Evolutionary conservation across 2,113 vertebrate genomes (phyloP).

Genomic region (Porphyrio hochstetteri): DNA sequence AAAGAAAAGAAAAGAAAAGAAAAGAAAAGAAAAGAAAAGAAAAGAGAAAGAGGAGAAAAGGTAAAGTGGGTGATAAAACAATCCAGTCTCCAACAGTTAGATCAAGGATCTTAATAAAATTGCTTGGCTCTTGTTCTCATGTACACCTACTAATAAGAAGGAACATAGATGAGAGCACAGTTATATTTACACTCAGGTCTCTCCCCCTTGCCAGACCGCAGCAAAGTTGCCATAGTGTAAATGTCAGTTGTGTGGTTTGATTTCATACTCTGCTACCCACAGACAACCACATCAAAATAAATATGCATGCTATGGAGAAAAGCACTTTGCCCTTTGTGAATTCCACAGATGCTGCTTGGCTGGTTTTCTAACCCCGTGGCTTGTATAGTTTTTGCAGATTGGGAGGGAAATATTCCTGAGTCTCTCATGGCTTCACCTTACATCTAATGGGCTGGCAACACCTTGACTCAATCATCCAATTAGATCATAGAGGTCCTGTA

Average conservation of each 20-base stretch:
- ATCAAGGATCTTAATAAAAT: background rate
- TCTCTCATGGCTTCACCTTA: background rate
- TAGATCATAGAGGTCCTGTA: background rate
- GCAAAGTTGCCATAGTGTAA: background rate
- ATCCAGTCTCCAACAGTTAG: background rate
- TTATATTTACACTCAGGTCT: background rate
- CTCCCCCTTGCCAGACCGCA: background rate
- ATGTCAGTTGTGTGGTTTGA: background rate
- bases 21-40: too few species aligned
- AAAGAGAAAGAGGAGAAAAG: background rate
- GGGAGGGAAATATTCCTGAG: background rate
- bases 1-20: too few species aligned
- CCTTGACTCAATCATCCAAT: background rate
- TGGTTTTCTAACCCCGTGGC: background rate
- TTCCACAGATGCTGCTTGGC: constrained; percentile 5
- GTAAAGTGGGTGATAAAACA: background rate
- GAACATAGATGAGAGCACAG: accelerated
- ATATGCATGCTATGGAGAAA: background rate
- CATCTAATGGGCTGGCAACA: background rate
- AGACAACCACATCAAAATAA: constrained; percentile 36
- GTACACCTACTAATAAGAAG: background rate
- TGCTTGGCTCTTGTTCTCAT: background rate
- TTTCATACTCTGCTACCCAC: constrained; percentile 7
- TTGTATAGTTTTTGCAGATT: background rate
- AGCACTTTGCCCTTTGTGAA: background rate